These are phyloP conservation scores for Tapirus terrestris DNA, from an alignment of 2,113 vertebrate genomes.

Conservation along the genomic window DNA sequence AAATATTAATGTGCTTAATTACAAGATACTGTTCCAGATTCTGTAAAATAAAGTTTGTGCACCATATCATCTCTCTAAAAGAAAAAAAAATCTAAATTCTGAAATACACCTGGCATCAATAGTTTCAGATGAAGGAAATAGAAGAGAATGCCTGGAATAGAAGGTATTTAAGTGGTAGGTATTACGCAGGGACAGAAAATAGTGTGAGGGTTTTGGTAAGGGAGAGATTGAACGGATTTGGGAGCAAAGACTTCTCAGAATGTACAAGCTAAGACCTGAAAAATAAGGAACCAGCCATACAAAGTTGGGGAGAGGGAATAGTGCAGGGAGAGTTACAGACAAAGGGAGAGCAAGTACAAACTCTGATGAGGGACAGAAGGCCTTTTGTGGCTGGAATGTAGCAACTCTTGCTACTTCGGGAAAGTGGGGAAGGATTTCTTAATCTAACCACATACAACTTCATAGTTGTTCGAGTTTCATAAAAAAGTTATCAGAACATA, in stretches of 20 bases:
- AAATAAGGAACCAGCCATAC: not conserved
- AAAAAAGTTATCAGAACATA: not conserved
- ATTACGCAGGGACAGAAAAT: not conserved
- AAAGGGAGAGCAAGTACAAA: not conserved
- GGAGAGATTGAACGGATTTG: not conserved
- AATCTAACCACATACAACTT: not conserved
- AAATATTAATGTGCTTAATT: not conserved
- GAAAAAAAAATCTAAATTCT: not conserved
- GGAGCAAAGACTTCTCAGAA: not conserved
- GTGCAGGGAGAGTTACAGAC: too few species aligned
- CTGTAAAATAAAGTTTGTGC: not conserved
- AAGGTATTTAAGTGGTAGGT: not conserved
- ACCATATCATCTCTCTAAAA: not conserved
- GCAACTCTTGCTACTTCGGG: not conserved
- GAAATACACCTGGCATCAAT: not conserved
- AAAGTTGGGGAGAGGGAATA: fast-evolving
- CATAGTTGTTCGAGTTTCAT: not conserved
- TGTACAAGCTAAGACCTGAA: not conserved
- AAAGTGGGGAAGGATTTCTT: not conserved
- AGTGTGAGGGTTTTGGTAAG: not conserved
- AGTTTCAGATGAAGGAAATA: not conserved
- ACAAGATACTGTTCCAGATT: not conserved
- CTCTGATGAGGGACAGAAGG: not conserved
- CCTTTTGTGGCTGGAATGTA: not conserved
- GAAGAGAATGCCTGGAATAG: not conserved